phyloP scores from a whole-genome alignment of 2,113 vertebrate genomes.

The Pollimyrus isidori region DNA sequence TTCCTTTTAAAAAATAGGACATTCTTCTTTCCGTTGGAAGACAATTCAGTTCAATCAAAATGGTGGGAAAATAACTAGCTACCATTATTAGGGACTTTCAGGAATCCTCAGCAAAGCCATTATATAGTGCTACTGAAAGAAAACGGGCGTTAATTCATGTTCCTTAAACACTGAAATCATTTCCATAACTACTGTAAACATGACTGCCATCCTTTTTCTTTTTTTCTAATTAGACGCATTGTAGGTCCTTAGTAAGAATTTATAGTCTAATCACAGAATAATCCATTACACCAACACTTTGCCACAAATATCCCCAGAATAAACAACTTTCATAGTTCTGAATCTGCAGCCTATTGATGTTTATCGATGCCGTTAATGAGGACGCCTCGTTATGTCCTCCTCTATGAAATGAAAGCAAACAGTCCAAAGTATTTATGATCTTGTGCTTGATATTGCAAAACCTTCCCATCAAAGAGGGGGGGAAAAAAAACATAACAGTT shows the following conservation, averaged over 20 bases:
- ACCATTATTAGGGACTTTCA: neutral
- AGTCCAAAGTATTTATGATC: neutral
- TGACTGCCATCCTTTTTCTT: neutral
- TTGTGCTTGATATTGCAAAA: neutral
- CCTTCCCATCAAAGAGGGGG: neutral
- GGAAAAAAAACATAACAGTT: neutral
- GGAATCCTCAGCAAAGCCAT: neutral
- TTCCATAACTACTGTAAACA: neutral
- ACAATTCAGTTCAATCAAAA: neutral
- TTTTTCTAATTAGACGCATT: neutral
- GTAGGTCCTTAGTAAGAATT: neutral
- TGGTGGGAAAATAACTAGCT: neutral
- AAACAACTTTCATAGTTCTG: neutral
- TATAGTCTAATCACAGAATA: neutral
- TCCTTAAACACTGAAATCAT: neutral
- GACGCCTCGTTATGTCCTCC: neutral
- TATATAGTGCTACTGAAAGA: neutral
- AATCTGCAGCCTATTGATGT: neutral
- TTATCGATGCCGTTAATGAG: neutral
- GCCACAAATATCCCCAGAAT: neutral
- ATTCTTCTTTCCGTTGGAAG: slow-evolving; percentile 33
- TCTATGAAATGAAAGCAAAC: neutral
- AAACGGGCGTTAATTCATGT: neutral
- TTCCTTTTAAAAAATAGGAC: slow-evolving; percentile 59
- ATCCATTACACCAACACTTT: neutral